phyloP scores from a whole-genome alignment of 2,113 vertebrate species.

The Chloroceryle aenea region DNA sequence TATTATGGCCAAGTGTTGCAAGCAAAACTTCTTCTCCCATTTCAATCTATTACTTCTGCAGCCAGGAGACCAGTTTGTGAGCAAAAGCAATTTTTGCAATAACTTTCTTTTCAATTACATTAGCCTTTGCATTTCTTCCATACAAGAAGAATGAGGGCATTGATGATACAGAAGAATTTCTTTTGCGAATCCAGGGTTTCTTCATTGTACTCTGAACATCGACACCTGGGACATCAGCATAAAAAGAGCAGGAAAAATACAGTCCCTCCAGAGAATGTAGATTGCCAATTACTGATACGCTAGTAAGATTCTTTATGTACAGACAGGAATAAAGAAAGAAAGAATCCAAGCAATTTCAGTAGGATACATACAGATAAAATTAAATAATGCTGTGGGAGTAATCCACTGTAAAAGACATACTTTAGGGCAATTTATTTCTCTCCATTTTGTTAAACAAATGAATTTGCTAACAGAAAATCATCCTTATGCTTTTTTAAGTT shows the following conservation, averaged over 20 bases:
- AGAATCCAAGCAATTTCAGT: background rate
- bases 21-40: accelerated
- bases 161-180: background rate
- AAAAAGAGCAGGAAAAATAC: background rate
- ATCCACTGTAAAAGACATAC: background rate
- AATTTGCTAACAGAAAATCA: background rate
- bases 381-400: background rate
- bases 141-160: background rate
- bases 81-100: background rate
- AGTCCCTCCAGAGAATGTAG: background rate
- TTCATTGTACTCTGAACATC: background rate
- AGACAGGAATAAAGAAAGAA: background rate
- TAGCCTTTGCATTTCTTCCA: background rate
- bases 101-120: background rate
- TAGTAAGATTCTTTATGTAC: conserved; percentile 13
- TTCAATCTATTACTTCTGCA: background rate
- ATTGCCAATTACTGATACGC: background rate
- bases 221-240: background rate
- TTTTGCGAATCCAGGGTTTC: background rate
- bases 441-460: background rate
- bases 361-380: background rate
- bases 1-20: background rate
- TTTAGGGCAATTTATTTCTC: background rate
- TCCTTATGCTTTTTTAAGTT: background rate
- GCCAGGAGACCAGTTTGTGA: accelerated